Conservation (phyloP, 2,888 invertebrate genomes). For the Hypsopygia costalis region DNA sequence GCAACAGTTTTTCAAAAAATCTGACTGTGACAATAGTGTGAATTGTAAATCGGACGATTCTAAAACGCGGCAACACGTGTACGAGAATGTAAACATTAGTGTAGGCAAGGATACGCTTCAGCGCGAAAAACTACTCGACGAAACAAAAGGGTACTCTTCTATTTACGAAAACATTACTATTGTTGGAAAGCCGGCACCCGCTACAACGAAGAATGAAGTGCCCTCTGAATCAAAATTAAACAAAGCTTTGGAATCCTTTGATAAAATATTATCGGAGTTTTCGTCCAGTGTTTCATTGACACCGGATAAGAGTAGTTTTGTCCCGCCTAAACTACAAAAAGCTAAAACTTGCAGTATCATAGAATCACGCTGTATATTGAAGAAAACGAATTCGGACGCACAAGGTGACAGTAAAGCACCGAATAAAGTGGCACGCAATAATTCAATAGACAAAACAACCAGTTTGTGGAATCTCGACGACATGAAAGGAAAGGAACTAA, state of each 20-base stretch:
- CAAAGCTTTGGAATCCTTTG: conserved; percentile 73
- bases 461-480: conserved; percentile 81
- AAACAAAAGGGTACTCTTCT: conserved; percentile 68
- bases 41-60: conserved; percentile 40
- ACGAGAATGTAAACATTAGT: conserved; percentile 72
- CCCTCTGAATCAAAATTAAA: conserved; percentile 58
- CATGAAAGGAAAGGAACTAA: conserved; percentile 75
- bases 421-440: conserved; percentile 63
- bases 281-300: conserved; percentile 47
- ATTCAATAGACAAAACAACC: conserved; percentile 77
- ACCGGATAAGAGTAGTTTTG: conserved; percentile 45
- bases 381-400: conserved; percentile 78
- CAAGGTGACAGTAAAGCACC: conserved; percentile 49
- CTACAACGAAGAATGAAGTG: conserved; percentile 24
- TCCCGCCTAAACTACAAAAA: conserved; percentile 82
- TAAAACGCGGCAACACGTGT: conserved; percentile 50
- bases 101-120: conserved; percentile 34
- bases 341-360: conserved; percentile 86
- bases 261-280: conserved; percentile 70
- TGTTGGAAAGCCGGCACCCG: conserved; percentile 40
- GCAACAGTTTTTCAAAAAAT: conserved; percentile 53
- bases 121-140: conserved; percentile 50
- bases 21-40: conserved; percentile 51
- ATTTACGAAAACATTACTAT: conserved; percentile 74
- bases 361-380: conserved; percentile 84